Evolutionary conservation across 2,797 vertebrate species (phyloP).

Genomic region (Catostomus latipinnis): DNA sequence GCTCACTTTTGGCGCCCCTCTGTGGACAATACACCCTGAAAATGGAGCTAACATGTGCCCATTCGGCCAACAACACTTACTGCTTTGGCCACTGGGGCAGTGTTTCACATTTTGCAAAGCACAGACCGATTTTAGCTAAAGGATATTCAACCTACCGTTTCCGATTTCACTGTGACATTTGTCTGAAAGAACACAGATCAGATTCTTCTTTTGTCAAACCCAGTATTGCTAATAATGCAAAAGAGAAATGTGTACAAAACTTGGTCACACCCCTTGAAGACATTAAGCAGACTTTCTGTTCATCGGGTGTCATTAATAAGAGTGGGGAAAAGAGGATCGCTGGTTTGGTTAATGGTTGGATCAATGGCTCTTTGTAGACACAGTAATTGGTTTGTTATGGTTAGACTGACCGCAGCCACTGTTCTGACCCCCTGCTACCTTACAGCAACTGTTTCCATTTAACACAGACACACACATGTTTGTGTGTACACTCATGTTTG

Average conservation of each 20-base stretch:
- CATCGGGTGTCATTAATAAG: slow-evolving; percentile 23
- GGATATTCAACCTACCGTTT: no score
- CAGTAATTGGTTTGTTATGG: slow-evolving; percentile 49
- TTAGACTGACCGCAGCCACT: slow-evolving; percentile 47
- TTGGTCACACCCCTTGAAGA: neutral
- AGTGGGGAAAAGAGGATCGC: slow-evolving; percentile 7
- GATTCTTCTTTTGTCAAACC: neutral
- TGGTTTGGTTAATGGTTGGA: slow-evolving; percentile 35
- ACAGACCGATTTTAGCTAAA: no score
- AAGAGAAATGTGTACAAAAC: neutral
- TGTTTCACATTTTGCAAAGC: no score
- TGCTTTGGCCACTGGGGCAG: no score
- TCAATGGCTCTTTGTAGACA: slow-evolving; percentile 57
- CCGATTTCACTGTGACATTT: no score
- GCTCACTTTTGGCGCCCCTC: no score
- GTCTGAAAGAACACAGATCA: no score
- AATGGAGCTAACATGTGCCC: no score
- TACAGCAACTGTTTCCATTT: slow-evolving; percentile 56
- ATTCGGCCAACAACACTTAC: no score
- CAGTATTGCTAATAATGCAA: neutral
- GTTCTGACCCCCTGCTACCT: slow-evolving; percentile 54
- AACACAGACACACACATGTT: slow-evolving; percentile 24
- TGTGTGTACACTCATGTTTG: slow-evolving; percentile 14
- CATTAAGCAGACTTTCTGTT: neutral
- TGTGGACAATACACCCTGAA: no score